Conservation (phyloP, 2,797 vertebrate genomes). For the Eupleurogrammus muticus region DNA sequence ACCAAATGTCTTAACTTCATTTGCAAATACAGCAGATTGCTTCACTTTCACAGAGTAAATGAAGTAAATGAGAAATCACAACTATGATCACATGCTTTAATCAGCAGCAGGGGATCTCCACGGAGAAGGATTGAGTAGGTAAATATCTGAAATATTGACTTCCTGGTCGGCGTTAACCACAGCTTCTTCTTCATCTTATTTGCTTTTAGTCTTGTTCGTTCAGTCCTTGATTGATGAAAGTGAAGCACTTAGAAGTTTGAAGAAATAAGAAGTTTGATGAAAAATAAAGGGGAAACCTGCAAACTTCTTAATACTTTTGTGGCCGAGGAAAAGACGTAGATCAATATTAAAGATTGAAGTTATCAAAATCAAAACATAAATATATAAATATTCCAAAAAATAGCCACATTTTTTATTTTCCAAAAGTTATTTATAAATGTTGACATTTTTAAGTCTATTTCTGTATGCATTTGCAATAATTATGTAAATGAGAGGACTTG, state of each 20-base stretch:
- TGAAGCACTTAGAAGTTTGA: neutral
- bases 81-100: neutral
- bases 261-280: neutral
- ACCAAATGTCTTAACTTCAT: neutral
- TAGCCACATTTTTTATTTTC: too few species aligned
- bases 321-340: too few species aligned
- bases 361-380: neutral
- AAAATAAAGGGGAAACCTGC: neutral
- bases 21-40: neutral
- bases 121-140: neutral
- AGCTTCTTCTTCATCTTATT: conserved; percentile 23
- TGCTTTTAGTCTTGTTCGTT: neutral
- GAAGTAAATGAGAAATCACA: neutral
- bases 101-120: neutral
- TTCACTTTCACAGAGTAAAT: too few species aligned
- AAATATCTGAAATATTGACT: conserved; percentile 21
- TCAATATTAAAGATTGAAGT: too few species aligned
- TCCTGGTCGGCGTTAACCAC: conserved; percentile 1
- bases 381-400: too few species aligned
- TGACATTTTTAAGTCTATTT: too few species aligned
- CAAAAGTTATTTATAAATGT: too few species aligned
- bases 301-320: neutral
- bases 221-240: neutral
- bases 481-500: too few species aligned
- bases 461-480: too few species aligned